A percentile compares a stretch with the other conserved stretches of the same genome.
Evolutionary conservation across 2,888 invertebrate genomes (phyloP).

Genomic region (Macrosiphum euphorbiae): DNA sequence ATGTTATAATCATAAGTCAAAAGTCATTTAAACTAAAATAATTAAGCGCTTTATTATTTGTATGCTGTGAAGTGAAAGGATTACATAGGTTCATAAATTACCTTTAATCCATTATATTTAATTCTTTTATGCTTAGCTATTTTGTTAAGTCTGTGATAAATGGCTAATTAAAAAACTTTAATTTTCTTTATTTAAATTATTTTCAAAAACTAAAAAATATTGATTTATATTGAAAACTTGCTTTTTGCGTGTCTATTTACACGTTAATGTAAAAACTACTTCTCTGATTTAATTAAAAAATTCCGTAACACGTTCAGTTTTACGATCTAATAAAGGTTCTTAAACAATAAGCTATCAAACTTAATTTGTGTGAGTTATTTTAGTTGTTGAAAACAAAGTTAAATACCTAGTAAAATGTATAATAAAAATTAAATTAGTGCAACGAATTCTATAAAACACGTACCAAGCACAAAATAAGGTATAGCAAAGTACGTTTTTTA

Average conservation of each 20-base stretch:
- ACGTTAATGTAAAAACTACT: background rate
- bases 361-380: conserved; percentile 39
- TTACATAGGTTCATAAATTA: background rate
- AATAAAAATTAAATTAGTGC: background rate
- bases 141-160: background rate
- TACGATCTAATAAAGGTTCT: conserved; percentile 40
- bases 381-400: conserved; percentile 27
- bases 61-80: background rate
- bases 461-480: background rate
- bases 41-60: background rate
- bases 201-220: background rate
- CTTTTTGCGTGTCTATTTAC: conserved; percentile 34
- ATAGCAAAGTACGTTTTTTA: background rate
- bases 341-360: conserved; percentile 48
- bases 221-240: background rate
- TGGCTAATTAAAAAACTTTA: conserved; percentile 11
- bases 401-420: background rate
- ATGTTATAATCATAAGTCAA: background rate
- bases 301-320: conserved; percentile 33
- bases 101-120: background rate
- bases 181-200: conserved; percentile 31
- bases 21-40: background rate
- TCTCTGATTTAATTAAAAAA: conserved; percentile 45
- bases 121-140: background rate
- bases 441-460: background rate